Base-by-base conservation (phyloP, 2,888 invertebrate genomes). In the Drosophila kuntzei region DNA sequence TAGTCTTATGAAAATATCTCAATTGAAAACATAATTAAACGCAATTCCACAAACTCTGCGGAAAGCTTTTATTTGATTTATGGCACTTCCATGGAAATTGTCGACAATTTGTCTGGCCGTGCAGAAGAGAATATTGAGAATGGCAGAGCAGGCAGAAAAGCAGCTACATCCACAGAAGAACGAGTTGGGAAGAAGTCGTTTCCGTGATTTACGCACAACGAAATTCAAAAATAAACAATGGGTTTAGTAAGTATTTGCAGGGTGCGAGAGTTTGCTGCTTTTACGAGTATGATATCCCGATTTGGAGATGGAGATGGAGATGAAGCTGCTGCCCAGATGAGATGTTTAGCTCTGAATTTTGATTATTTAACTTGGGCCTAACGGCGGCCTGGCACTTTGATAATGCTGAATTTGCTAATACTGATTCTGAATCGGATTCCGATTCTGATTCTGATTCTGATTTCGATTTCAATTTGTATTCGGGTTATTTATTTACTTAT, bases 1-100 rank as follows among this genome's bases (percentile, higher is more conserved):
- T 16, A 57, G 55, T 18, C 54, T 54, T 43, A 22, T 22, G 43
- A 14, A 43, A 64, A 41, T 61, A 55, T 46, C 22, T 55, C 51
- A 54, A 61, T 63, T 27, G 57, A 63, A 65, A 72, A 79, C 73
- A 84, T 68, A 84, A 78, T 85, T 78, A 75, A 49, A 46, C 54
- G 53, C 69, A 74, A 71, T 83, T 81, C 79, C 67, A 80, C 53
- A 66, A 79, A 79, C 55, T 66, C 39, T 61, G 71, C 64, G 71
- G 63, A 74, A 72, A 77, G 65, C 70, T 76, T 76, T 66, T 51
- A 66, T 65, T 82, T 86, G 84, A 86, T 88, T 87, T 88, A 87
- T 74, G 76, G 70, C 84, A 78, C 87, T 87, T 87, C 87, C 78
- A 70, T 49, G 72, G 87, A 88, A 87, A 88, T 86, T 81, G 87